Evolutionary conservation across 2,888 invertebrate species (phyloP).

Genomic region (Fragum fragum): DNA sequence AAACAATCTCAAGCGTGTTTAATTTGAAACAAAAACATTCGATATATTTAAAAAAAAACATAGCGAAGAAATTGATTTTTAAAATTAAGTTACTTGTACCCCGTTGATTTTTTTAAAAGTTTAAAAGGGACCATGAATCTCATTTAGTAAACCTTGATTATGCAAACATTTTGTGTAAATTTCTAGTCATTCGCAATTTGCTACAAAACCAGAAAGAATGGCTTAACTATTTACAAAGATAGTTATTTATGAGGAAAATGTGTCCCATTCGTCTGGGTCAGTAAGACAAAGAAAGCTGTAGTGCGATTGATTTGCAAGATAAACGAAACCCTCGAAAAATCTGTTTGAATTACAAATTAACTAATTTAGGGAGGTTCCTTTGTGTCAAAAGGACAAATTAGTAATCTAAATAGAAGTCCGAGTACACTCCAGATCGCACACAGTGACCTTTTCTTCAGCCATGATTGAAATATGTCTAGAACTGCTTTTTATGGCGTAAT

Average conservation of each 20-base stretch:
- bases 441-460: constrained; percentile 39
- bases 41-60: too few relatives aligned
- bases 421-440: constrained; percentile 16
- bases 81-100: too few relatives aligned
- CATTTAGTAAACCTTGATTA: too few relatives aligned
- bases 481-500: constrained; percentile 66
- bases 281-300: constrained; percentile 27
- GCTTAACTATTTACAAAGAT: neutral
- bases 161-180: too few relatives aligned
- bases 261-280: constrained; percentile 10
- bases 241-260: neutral
- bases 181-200: too few relatives aligned
- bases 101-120: too few relatives aligned
- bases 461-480: constrained; percentile 38
- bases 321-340: constrained; percentile 29
- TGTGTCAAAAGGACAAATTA: constrained; percentile 55
- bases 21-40: too few relatives aligned
- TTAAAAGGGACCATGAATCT: too few relatives aligned
- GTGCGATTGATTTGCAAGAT: constrained; percentile 34
- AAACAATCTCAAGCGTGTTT: too few relatives aligned
- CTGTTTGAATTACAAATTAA: constrained; percentile 62
- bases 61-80: too few relatives aligned
- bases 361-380: constrained; percentile 41
- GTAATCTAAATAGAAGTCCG: constrained; percentile 53
- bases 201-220: too few relatives aligned